Evolutionary conservation across 2,888 invertebrate genomes (phyloP).

Genomic region (Lithophane ornitopus): DNA sequence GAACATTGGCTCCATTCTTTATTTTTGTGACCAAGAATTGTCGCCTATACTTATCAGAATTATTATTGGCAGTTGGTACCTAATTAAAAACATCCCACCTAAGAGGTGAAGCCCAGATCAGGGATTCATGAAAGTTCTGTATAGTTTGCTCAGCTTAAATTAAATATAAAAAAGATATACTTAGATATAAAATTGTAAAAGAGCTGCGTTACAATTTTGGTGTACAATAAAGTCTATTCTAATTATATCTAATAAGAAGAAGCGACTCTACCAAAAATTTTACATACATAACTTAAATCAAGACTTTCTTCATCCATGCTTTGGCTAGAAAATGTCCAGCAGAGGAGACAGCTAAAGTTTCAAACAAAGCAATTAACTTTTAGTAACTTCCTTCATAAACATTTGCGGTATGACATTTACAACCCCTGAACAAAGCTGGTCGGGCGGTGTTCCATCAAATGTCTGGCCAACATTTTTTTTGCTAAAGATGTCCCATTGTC

Average conservation of each 20-base stretch:
- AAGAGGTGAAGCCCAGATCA: too few relatives aligned
- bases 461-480: conserved; percentile 22
- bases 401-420: conserved; percentile 45
- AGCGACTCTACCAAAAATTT: neutral
- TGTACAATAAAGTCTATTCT: neutral
- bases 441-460: conserved; percentile 19
- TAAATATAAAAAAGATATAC: too few relatives aligned
- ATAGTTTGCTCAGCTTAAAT: neutral
- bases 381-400: conserved; percentile 15
- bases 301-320: neutral
- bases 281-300: neutral
- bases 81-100: neutral
- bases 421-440: conserved; percentile 27
- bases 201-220: neutral
- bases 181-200: neutral
- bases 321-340: neutral
- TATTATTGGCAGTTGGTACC: neutral
- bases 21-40: neutral
- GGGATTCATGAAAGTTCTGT: neutral
- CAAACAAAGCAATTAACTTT: conserved; percentile 5
- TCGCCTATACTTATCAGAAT: neutral
- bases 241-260: neutral
- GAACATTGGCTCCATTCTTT: conserved; percentile 11
- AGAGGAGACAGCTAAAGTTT: neutral
- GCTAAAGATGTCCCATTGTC: neutral